phyloP scores from a whole-genome alignment of 2,113 vertebrate species.

The Eretmochelys imbricata region DNA sequence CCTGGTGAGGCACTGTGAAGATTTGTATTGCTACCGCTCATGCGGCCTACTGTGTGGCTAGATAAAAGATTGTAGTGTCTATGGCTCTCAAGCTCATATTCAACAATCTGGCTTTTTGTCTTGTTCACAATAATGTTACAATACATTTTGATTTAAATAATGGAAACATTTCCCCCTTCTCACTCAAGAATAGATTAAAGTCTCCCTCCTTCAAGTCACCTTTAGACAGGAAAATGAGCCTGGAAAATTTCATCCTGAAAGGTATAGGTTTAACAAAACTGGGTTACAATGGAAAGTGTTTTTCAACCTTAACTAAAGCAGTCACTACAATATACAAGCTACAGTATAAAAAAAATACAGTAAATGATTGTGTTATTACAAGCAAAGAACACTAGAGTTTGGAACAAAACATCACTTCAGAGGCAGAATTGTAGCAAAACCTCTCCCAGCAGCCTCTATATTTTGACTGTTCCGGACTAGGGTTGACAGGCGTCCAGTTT shows the following conservation, averaged over 20 bases:
- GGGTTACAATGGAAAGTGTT: neutral
- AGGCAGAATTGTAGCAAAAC: neutral
- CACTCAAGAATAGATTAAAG: neutral
- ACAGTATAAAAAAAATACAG: neutral
- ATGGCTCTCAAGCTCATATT: neutral
- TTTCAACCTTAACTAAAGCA: neutral
- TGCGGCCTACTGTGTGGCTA: neutral
- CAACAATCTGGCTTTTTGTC: neutral
- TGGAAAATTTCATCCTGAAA: neutral
- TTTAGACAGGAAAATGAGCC: neutral
- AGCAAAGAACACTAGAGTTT: neutral
- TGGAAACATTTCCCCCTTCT: neutral
- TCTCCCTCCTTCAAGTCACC: neutral
- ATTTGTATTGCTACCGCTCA: neutral
- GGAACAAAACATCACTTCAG: neutral
- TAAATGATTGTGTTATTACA: neutral
- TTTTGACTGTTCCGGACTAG: neutral
- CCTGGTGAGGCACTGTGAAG: neutral
- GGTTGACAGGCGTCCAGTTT: too few species aligned
- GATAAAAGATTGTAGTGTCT: neutral
- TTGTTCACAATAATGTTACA: conserved; percentile 7
- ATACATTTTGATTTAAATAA: neutral
- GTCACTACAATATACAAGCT: neutral
- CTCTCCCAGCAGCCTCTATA: neutral
- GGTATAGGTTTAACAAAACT: neutral